Percentiles rank a stretch among this genome's conserved stretches.
Evolutionary conservation across 2,888 invertebrate species (phyloP).

Genomic region (Nephrocerus scutellatus): DNA sequence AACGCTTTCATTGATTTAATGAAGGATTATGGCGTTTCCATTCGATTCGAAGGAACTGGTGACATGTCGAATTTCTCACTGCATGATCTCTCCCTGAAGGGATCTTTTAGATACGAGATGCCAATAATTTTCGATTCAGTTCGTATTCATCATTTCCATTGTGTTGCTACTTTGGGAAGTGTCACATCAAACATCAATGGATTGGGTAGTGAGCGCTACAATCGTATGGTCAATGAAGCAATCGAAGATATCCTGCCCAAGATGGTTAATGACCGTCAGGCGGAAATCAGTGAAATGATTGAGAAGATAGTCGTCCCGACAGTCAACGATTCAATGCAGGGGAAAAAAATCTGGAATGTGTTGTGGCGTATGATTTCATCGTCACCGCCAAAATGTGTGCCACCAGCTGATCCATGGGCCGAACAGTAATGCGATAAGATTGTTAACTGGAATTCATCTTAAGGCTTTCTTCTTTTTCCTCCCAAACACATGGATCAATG

Average conservation of each 20-base stretch:
- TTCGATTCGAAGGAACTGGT: slow-evolving; percentile 35
- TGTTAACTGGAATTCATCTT: no score
- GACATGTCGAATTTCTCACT: slow-evolving; percentile 33
- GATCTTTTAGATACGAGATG: slow-evolving; percentile 40
- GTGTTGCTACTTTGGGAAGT: slow-evolving; percentile 30
- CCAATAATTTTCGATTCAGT: slow-evolving; percentile 37
- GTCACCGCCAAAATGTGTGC: slow-evolving; percentile 31
- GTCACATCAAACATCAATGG: slow-evolving; percentile 36
- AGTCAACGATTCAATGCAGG: slow-evolving; percentile 31
- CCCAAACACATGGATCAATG: no score
- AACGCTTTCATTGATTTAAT: slow-evolving; percentile 32
- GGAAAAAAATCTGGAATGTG: slow-evolving; percentile 37
- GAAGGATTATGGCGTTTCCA: slow-evolving; percentile 28
- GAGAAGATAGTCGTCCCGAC: slow-evolving; percentile 31
- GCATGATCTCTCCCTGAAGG: slow-evolving; percentile 33
- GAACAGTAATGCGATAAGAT: slow-evolving; percentile 22
- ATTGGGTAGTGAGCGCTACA: slow-evolving; percentile 34
- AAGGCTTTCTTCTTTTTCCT: no score
- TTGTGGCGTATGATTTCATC: no score
- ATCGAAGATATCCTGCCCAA: slow-evolving; percentile 32
- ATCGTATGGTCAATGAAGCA: slow-evolving; percentile 31
- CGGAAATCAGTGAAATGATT: slow-evolving; percentile 30
- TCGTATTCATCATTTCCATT: slow-evolving; percentile 38
- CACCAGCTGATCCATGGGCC: slow-evolving; percentile 40
- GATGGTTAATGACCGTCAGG: slow-evolving; percentile 31